These are phyloP conservation scores for Zelleria hepariella DNA, from an alignment of 2,888 invertebrate species.

Conservation along the genomic window DNA sequence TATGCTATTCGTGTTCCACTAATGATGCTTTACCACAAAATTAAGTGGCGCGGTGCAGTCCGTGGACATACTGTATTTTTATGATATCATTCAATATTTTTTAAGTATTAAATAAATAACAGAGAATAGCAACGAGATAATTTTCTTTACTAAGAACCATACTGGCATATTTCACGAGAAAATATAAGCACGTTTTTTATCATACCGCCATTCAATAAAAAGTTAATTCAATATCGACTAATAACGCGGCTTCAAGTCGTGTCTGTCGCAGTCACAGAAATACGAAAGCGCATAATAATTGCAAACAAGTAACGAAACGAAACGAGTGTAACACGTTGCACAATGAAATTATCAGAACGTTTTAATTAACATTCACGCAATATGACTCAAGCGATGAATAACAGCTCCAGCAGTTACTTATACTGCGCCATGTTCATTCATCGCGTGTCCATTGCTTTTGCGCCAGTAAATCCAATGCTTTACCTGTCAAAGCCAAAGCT, in stretches of 20 bases:
- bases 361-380: neutral
- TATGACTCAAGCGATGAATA: neutral
- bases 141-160: too few species aligned
- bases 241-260: too few species aligned
- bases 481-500: constrained; percentile 5
- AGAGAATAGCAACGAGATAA: too few species aligned
- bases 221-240: too few species aligned
- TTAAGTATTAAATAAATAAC: too few species aligned
- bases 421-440: neutral
- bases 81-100: too few species aligned
- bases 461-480: constrained; percentile 12
- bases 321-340: neutral
- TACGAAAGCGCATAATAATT: neutral
- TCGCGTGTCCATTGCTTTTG: neutral
- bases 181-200: too few species aligned
- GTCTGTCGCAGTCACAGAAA: neutral
- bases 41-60: too few species aligned
- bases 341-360: neutral
- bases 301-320: neutral
- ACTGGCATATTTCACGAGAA: too few species aligned
- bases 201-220: too few species aligned
- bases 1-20: neutral
- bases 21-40: too few species aligned
- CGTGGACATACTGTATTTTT: too few species aligned
- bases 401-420: neutral